Evolutionary conservation across 2,888 invertebrate species (phyloP), one percentile per base, ranked within the genome.

Genomic region (Octonoba sinensis): DNA sequence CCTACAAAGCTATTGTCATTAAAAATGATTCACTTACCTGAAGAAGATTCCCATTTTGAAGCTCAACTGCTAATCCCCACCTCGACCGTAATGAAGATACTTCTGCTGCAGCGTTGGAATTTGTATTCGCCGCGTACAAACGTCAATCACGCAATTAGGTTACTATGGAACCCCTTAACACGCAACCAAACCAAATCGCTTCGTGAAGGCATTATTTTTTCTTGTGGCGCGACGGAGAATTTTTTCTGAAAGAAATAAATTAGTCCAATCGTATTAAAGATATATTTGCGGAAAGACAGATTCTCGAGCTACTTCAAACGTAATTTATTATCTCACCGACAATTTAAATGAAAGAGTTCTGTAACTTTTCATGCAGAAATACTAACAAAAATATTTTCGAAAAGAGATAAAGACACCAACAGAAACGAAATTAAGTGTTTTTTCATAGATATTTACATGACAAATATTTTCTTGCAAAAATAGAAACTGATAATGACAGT

Each of bases 141-240:
- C 70, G 46, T 15, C 27, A 65, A 65, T 71, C 77, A 77, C 77
- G 78, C 72, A 72, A 72, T 54, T 47, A 46, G 60, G 79, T 79
- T 79, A 79, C 79, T 79, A 79, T 79, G 79, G 79, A 73, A 72
- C 49, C 64, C 57, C 46, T 59, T 46, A 47, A 49, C 77, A 71
- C 69, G 60, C 77, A 66, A 59, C 15, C 59, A 67, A 67, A 57
- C 27, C 18, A 74, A 66, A 27, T 13, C 18, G 15, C 20, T 54
- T 54, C 13, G 54, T 54, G 2, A 18, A 54, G 54, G 54, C 20
- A n/a, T 20, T 20, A n/a, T 20, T 20, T 54, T 20, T 54, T 20
- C n/a, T 36, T 18, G n/a, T 54, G 54, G 54, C 54, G 1, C 15
- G 54, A 20, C 20, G 16, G 54, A 54, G n/a, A n/a, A 15, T 13